Conservation (phyloP, 2,113 vertebrate genomes). For the Apodemus speciosus region DNA sequence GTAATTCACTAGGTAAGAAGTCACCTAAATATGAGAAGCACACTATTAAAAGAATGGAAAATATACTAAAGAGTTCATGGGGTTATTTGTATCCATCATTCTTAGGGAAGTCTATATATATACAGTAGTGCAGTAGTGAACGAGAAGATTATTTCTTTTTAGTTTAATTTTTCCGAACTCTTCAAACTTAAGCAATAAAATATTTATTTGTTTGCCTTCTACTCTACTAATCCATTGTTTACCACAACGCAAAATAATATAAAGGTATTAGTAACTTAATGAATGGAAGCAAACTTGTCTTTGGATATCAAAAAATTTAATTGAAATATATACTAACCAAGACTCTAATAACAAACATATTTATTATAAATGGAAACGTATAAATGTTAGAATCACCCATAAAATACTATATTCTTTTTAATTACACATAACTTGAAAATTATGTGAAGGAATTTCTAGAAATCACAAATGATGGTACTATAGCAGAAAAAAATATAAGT, state of each 20-base stretch:
- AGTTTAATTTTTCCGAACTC: neutral
- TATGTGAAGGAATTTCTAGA: neutral
- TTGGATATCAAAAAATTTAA: neutral
- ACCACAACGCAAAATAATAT: neutral
- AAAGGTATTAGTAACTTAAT: neutral
- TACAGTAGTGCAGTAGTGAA: too few relatives aligned
- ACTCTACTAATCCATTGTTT: neutral
- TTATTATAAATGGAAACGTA: neutral
- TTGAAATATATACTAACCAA: conserved; percentile 4
- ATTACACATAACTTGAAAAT: neutral
- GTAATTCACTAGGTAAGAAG: neutral
- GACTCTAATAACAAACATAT: neutral
- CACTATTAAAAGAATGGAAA: neutral
- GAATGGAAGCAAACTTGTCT: neutral
- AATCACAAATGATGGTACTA: neutral
- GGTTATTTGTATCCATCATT: neutral
- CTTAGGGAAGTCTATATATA: neutral
- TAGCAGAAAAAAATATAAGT: neutral
- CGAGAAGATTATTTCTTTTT: neutral
- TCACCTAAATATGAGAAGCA: neutral
- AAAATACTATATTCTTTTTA: conserved; percentile 1
- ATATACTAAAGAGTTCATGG: neutral
- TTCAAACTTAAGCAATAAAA: neutral
- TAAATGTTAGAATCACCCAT: neutral
- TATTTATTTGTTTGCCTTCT: conserved; percentile 16